Evolutionary conservation across 2,113 vertebrate genomes (phyloP).

Genomic region (Vombatus ursinus): DNA sequence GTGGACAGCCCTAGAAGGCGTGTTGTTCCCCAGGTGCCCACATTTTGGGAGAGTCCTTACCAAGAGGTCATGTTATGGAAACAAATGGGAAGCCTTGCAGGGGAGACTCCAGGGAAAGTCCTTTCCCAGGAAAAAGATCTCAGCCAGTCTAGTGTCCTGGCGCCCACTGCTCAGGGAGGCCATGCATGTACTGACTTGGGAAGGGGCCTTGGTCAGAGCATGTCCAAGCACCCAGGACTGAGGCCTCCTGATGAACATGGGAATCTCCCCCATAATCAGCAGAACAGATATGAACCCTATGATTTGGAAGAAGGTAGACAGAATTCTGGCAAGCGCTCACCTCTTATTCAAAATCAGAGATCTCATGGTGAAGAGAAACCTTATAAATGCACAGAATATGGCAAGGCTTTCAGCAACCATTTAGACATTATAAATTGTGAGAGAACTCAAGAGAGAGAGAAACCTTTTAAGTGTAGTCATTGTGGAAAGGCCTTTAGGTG

Average conservation of each 20-base stretch:
- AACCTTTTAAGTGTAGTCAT: neutral
- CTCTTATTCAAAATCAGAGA: constrained; percentile 14
- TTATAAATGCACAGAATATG: neutral
- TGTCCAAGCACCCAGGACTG: neutral
- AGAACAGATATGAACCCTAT: neutral
- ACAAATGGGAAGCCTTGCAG: neutral
- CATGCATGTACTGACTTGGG: neutral
- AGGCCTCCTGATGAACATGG: neutral
- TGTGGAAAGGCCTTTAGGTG: neutral
- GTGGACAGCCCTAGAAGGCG: neutral
- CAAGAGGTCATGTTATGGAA: neutral
- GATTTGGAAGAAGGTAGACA: neutral
- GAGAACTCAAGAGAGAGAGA: neutral
- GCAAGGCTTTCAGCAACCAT: neutral
- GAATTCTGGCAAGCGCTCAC: constrained; percentile 56
- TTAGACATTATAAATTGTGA: neutral
- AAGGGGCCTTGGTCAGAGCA: neutral
- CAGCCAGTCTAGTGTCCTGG: no score
- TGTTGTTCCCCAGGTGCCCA: neutral
- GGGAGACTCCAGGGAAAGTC: neutral
- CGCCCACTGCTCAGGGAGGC: neutral
- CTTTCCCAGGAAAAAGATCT: neutral
- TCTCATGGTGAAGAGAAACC: neutral
- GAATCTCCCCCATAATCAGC: neutral
- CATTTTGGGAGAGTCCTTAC: neutral